These are phyloP conservation scores for Mayetiola destructor DNA, from an alignment of 2,888 invertebrate species.

Conservation along the genomic window DNA sequence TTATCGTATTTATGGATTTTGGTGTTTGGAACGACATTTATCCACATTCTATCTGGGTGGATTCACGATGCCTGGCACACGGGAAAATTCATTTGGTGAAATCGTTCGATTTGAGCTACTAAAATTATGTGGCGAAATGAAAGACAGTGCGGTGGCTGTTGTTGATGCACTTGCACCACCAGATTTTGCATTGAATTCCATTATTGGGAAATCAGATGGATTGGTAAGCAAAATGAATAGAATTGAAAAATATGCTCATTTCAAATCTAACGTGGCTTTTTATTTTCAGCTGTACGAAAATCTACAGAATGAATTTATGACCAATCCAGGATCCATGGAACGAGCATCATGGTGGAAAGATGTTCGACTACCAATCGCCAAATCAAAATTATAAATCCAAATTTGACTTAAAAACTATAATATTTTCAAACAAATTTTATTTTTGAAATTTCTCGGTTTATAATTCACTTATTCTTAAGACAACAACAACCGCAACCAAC, in stretches of 20 bases:
- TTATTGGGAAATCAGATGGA: conserved; percentile 73
- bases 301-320: conserved; percentile 54
- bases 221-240: conserved; percentile 39
- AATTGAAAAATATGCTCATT: not conserved
- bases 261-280: conserved; percentile 19
- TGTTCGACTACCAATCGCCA: conserved; percentile 31
- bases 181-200: conserved; percentile 78
- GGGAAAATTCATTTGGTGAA: conserved; percentile 36
- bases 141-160: conserved; percentile 58
- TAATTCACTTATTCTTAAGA: not conserved
- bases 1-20: conserved; percentile 42
- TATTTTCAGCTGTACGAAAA: conserved; percentile 53
- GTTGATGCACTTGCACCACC: conserved; percentile 80
- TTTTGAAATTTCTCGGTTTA: not conserved
- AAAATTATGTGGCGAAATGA: conserved; percentile 51
- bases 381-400: conserved; percentile 28
- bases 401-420: not conserved
- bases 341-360: conserved; percentile 62
- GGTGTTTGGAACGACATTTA: conserved; percentile 53
- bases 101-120: conserved; percentile 53
- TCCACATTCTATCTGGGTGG: conserved; percentile 51
- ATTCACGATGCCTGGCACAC: not conserved
- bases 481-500: not conserved
- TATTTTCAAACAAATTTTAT: not conserved
- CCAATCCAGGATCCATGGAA: conserved; percentile 51